phyloP scores from a whole-genome alignment of 2,797 vertebrate species.

The Chrosomus eos region DNA sequence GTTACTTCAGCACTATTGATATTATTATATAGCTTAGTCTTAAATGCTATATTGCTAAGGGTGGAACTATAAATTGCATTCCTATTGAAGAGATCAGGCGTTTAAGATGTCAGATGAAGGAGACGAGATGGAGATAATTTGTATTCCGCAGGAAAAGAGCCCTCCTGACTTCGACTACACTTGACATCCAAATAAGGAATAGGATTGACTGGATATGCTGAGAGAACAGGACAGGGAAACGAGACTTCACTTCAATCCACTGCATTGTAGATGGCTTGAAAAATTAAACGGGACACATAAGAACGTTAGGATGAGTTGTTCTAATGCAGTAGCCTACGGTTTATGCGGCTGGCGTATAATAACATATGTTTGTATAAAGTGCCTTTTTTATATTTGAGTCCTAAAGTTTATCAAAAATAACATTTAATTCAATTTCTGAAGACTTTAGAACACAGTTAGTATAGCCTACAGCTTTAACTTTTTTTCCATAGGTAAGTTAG shows the following conservation, averaged over 20 bases:
- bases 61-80: neutral
- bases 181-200: slow-evolving; percentile 51
- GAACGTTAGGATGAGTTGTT: neutral
- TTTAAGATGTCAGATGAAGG: neutral
- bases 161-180: slow-evolving; percentile 17
- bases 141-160: slow-evolving; percentile 12
- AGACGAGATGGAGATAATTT: slow-evolving; percentile 9
- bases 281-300: neutral
- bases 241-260: neutral
- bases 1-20: neutral
- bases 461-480: neutral
- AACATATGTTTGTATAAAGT: neutral
- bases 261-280: neutral
- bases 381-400: neutral
- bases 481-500: neutral
- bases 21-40: neutral
- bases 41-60: neutral
- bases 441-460: neutral
- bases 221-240: neutral
- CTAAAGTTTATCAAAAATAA: neutral
- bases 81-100: neutral
- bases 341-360: slow-evolving; percentile 34
- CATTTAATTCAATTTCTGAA: neutral
- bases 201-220: neutral
- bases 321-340: slow-evolving; percentile 37